Conservation (phyloP, 2,797 vertebrate genomes). For the Pseudotriccus pelzelni region DNA sequence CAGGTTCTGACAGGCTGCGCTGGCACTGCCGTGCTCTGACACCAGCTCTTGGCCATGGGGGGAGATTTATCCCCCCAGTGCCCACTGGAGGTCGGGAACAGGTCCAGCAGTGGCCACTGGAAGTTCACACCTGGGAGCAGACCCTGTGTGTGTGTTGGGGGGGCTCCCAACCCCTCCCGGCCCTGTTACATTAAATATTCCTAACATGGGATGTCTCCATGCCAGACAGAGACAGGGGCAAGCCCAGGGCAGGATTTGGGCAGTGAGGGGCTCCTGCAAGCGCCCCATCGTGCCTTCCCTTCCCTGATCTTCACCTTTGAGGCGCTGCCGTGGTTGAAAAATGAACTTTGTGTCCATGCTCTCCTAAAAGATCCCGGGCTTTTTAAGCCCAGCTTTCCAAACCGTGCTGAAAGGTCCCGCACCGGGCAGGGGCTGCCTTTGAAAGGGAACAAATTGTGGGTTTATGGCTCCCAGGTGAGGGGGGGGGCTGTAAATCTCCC, state of each 20-base stretch:
- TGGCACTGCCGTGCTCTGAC: not conserved
- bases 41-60: too few relatives aligned
- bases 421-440: slow-evolving; percentile 56
- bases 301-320: not conserved
- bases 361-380: not conserved
- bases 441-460: slow-evolving; percentile 65
- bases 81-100: rapidly evolving
- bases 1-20: not conserved
- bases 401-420: slow-evolving; percentile 50
- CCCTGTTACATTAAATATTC: not conserved
- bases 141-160: too few relatives aligned
- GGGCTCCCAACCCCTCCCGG: not conserved
- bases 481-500: slow-evolving; percentile 51
- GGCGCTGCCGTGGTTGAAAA: not conserved
- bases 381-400: slow-evolving; percentile 28
- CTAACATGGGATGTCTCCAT: rapidly evolving
- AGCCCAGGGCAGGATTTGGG: not conserved
- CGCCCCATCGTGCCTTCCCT: not conserved
- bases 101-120: not conserved
- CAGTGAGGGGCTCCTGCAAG: rapidly evolving
- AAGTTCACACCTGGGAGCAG: not conserved
- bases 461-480: slow-evolving; percentile 41
- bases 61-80: not conserved
- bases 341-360: not conserved
- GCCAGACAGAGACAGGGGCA: not conserved